Base-by-base conservation (phyloP, 2,888 invertebrate species). In the Psylliodes chrysocephalus region DNA sequence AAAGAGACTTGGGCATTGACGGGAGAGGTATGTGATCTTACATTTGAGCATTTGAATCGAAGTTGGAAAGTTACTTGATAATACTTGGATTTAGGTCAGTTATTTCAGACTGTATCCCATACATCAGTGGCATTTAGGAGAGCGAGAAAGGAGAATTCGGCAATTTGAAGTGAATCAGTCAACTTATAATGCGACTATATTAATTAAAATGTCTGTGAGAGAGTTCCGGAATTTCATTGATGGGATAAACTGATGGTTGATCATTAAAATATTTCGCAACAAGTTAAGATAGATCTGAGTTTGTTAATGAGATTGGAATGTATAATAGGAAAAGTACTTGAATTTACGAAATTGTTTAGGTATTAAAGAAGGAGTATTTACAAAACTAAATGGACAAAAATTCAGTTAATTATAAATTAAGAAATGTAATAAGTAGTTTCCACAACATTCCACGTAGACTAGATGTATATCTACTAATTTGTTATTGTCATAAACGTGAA, bases 1-100 rank as follows among this genome's bases (percentile, higher is more conserved):
- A 55, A 51, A 52, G 53, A 62, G 46, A 54, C 42, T 22, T 10
- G 38, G 55, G 51, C 59, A 59, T 64, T 55, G 64, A 63, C 49
- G 55, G 15, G 38, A 40, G 28, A 30, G 51, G 40, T 18, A 40
- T 51, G 59, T 51, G 51, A 59, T 59, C 38, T 53, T 53, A 53
- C 53, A 38, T 53, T 22, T 22, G 22, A 53, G 38, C 22, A 59
- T 51, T 51, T 19, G 30, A 42, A 7, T 25, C 28, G 18, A 51
- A 51, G 17, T 38, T 25, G 10, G 17, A 22, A 35, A 25, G 40
- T 59, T 49, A 59, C 42, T 59, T 59, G 59, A 25, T 59, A 30
- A 52, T 51, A 59, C 49, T 42, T 59, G 51, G 25, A 51, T 42
- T 49, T 51, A 18, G 59, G 59, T 51, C 59, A 59, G 19, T 51